Evolutionary conservation across 1,140 invertebrate species (phyloP).

Genomic region (Cydia pomonella): DNA sequence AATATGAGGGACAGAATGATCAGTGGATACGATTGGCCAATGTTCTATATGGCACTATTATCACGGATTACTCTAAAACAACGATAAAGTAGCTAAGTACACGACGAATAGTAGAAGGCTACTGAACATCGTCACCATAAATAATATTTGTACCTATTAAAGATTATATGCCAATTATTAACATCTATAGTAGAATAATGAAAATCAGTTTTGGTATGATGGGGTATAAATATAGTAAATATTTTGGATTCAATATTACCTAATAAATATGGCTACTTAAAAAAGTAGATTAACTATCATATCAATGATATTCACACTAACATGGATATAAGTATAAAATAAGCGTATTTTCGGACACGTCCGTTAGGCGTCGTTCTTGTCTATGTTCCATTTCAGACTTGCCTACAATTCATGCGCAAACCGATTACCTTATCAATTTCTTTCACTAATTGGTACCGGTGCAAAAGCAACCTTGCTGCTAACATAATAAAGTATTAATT

Average conservation of each 20-base stretch:
- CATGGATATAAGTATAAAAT: slow-evolving; percentile 76
- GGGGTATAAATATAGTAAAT: slow-evolving; percentile 41
- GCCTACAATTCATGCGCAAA: background rate
- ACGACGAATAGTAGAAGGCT: slow-evolving; percentile 57
- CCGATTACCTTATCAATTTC: background rate
- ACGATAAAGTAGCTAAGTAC: slow-evolving; percentile 38
- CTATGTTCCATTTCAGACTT: slow-evolving; percentile 73
- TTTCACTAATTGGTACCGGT: slow-evolving; percentile 10
- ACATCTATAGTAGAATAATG: slow-evolving; percentile 37
- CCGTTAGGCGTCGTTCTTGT: slow-evolving; percentile 54
- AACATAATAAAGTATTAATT: slow-evolving; percentile 3
- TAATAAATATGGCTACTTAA: slow-evolving; percentile 61
- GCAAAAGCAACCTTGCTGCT: background rate
- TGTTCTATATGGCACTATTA: slow-evolving; percentile 59
- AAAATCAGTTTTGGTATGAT: slow-evolving; percentile 31
- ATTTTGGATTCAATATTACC: slow-evolving; percentile 43
- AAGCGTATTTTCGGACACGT: slow-evolving; percentile 77
- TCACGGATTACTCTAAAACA: slow-evolving; percentile 54
- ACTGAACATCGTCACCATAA: slow-evolving; percentile 43
- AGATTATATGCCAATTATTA: slow-evolving; percentile 29
- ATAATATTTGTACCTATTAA: slow-evolving; percentile 36
- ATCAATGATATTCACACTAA: slow-evolving; percentile 67
- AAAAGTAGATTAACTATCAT: slow-evolving; percentile 64
- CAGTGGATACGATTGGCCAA: slow-evolving; percentile 45
- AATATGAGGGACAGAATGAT: slow-evolving; percentile 36